Evolutionary conservation across 2,797 vertebrate genomes (phyloP).

Genomic region (Orestias chungarensis): DNA sequence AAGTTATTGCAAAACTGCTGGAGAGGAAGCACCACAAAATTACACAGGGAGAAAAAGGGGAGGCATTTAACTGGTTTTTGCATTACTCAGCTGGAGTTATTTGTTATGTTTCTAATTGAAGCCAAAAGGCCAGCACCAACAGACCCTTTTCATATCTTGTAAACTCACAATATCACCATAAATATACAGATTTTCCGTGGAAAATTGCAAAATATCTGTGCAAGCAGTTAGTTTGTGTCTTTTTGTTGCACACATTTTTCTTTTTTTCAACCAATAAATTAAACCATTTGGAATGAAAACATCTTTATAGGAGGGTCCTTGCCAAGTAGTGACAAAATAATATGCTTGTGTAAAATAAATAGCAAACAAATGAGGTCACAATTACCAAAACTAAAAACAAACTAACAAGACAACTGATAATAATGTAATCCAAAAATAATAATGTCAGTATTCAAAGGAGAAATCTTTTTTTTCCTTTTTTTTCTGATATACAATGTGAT

Average conservation of each 20-base stretch:
- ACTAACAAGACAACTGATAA: too few species aligned
- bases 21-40: slow-evolving; percentile 1
- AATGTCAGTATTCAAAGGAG: too few species aligned
- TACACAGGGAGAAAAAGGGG: slow-evolving; percentile 6
- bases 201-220: neutral
- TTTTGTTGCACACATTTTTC: neutral
- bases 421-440: too few species aligned
- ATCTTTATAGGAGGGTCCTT: neutral
- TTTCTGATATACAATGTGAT: too few species aligned
- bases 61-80: slow-evolving; percentile 1
- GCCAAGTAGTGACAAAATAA: neutral
- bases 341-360: too few species aligned
- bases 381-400: too few species aligned
- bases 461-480: too few species aligned
- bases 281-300: neutral
- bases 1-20: slow-evolving; percentile 21
- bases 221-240: neutral
- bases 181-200: neutral
- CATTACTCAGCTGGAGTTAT: slow-evolving; percentile 5
- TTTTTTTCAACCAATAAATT: neutral
- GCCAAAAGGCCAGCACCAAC: slow-evolving; percentile 4
- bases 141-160: neutral
- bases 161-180: neutral
- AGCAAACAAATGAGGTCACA: too few species aligned
- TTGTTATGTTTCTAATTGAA: slow-evolving; percentile 1